Percentiles rank a stretch among this genome's conserved stretches.
Evolutionary conservation across 1,140 invertebrate species (phyloP).

Genomic region (Drosophila bifasciata): DNA sequence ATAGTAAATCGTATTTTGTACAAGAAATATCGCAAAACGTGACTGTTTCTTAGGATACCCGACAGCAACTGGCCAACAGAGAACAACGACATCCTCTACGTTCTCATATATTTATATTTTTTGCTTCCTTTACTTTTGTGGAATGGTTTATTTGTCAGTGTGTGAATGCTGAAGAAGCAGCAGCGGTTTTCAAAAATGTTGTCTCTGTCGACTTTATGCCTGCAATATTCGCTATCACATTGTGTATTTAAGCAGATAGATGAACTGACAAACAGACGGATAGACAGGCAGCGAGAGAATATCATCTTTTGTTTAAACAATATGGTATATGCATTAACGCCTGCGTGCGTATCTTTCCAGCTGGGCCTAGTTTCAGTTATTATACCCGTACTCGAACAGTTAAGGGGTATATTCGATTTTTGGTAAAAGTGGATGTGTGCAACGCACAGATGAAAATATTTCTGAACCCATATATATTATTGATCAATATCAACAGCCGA

Average conservation of each 20-base stretch:
- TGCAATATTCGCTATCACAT: conserved; percentile 72
- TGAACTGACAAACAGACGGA: conserved; percentile 45
- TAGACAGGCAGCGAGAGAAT: conserved; percentile 26
- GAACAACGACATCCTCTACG: conserved; percentile 14
- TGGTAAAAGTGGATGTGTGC: too few relatives aligned
- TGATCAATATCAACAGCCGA: too few relatives aligned
- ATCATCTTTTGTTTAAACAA: conserved; percentile 53
- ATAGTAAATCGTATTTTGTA: conserved; percentile 1
- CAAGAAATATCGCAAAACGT: conserved; percentile 27
- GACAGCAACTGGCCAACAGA: conserved; percentile 38
- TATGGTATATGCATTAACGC: conserved; percentile 49
- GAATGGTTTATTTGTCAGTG: conserved; percentile 17
- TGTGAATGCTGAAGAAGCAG: conserved; percentile 19
- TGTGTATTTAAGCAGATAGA: conserved; percentile 76
- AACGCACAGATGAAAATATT: too few relatives aligned
- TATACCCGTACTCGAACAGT: too few relatives aligned
- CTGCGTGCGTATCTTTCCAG: conserved; percentile 18
- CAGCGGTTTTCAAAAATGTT: conserved; percentile 14
- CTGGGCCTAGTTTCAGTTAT: too few relatives aligned
- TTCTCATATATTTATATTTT: conserved; percentile 23
- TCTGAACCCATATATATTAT: too few relatives aligned
- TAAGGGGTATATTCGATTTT: too few relatives aligned
- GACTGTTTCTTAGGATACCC: conserved; percentile 36
- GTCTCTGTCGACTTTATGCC: conserved; percentile 22
- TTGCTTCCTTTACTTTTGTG: conserved; percentile 11